Evolutionary conservation across 2,888 invertebrate species (phyloP).

Genomic region (Drosophila austrosaltans): DNA sequence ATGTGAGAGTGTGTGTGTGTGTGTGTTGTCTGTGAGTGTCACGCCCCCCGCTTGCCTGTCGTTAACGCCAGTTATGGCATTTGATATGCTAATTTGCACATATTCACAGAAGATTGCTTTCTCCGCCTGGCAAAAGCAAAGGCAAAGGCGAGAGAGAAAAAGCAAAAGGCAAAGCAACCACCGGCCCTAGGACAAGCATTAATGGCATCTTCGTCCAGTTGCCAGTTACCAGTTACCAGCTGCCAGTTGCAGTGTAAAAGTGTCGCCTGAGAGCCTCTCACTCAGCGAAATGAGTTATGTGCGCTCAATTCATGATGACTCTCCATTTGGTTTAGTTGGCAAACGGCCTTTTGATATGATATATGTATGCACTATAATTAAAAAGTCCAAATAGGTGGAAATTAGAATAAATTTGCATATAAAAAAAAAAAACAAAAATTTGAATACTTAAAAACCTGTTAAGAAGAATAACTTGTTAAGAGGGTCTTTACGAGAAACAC

Average conservation of each 20-base stretch:
- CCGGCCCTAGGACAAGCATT: conserved; percentile 38
- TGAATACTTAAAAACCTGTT: not conserved
- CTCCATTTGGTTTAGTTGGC: conserved; percentile 23
- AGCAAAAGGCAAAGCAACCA: conserved; percentile 53
- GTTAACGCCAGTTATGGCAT: conserved; percentile 63
- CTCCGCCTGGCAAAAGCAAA: conserved; percentile 16
- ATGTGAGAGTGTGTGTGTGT: conserved; percentile 17
- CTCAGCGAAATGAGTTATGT: conserved; percentile 27
- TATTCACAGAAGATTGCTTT: conserved; percentile 49
- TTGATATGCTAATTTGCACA: conserved; percentile 80
- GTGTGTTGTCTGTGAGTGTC: conserved; percentile 25
- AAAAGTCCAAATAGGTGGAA: not conserved
- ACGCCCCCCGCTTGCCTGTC: conserved; percentile 34
- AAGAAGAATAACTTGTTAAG: no score
- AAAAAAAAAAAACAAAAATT: no score
- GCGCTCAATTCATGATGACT: conserved; percentile 57
- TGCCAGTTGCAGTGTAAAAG: conserved; percentile 46
- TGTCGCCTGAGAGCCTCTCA: conserved; percentile 49
- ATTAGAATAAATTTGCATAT: not conserved
- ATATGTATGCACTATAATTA: conserved; percentile 9
- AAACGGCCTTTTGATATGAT: conserved; percentile 10
- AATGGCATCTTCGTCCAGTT: conserved; percentile 31
- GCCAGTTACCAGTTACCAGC: conserved; percentile 28
- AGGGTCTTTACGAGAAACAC: no score
- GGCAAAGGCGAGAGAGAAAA: conserved; percentile 21